These are phyloP conservation scores for Myotis pilosus DNA, from an alignment of 2,797 vertebrate genomes.

Conservation along the genomic window DNA sequence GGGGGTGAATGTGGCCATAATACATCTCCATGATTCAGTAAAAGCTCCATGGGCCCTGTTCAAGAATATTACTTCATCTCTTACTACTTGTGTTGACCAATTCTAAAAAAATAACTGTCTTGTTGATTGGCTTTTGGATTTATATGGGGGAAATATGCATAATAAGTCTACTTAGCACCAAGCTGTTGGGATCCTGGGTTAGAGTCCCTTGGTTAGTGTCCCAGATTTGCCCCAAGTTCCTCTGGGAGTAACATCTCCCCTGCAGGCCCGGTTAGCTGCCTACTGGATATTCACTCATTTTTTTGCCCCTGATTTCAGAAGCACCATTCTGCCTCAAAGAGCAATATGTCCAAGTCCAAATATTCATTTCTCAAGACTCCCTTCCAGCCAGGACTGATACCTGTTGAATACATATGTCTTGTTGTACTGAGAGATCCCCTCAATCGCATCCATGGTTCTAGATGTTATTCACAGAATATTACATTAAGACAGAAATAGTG, in stretches of 20 bases:
- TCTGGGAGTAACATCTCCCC: background rate
- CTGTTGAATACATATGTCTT: background rate
- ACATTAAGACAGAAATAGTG: background rate
- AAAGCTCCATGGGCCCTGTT: background rate
- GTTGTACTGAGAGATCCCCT: background rate
- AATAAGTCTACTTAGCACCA: background rate
- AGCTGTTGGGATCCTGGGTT: background rate
- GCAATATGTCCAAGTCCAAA: background rate
- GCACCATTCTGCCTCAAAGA: background rate
- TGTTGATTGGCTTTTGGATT: background rate
- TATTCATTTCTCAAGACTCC: background rate
- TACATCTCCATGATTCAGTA: background rate
- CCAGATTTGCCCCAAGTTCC: background rate
- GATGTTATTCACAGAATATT: conserved; percentile 20
- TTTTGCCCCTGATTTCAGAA: background rate
- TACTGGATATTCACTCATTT: background rate
- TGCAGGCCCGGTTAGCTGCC: background rate
- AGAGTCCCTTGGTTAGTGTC: background rate
- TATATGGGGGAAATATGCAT: background rate
- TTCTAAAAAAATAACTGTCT: background rate
- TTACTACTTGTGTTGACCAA: background rate
- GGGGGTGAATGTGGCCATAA: conserved; percentile 16
- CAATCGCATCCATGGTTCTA: background rate
- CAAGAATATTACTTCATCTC: conserved; percentile 16
- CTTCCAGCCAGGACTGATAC: background rate